Conservation (phyloP, 2,113 vertebrate species). For the Bombycilla garrulus region DNA sequence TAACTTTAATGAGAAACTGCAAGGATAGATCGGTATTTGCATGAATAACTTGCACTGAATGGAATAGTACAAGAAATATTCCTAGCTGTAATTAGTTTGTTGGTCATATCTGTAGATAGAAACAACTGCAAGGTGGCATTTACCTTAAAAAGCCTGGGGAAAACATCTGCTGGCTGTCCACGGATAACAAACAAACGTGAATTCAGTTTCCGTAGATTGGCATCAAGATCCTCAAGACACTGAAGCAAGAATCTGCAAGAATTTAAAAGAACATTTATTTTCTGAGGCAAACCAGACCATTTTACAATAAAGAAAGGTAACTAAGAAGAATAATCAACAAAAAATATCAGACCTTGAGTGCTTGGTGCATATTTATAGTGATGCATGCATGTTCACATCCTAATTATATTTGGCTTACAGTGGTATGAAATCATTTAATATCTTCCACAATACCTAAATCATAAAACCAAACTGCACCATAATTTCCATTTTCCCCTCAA, state of each 20-base stretch:
- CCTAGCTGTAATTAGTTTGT: background rate
- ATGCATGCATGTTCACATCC: background rate
- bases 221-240: constrained; percentile 92
- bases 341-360: background rate
- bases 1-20: background rate
- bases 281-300: background rate
- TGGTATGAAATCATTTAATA: background rate
- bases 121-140: background rate
- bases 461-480: background rate
- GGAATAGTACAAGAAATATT: background rate
- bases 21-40: background rate
- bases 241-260: constrained; percentile 89
- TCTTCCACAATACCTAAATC: background rate
- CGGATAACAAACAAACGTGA: constrained; percentile 94
- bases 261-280: background rate
- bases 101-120: background rate
- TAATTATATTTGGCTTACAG: background rate
- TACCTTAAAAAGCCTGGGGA: constrained; percentile 95
- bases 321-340: background rate
- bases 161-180: constrained; percentile 95
- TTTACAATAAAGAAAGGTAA: background rate
- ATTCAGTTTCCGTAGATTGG: constrained; percentile 91
- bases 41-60: background rate
- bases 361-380: background rate
- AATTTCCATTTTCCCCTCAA: background rate